Conservation (phyloP, 2,113 vertebrate genomes). For the Mustelus asterias region DNA sequence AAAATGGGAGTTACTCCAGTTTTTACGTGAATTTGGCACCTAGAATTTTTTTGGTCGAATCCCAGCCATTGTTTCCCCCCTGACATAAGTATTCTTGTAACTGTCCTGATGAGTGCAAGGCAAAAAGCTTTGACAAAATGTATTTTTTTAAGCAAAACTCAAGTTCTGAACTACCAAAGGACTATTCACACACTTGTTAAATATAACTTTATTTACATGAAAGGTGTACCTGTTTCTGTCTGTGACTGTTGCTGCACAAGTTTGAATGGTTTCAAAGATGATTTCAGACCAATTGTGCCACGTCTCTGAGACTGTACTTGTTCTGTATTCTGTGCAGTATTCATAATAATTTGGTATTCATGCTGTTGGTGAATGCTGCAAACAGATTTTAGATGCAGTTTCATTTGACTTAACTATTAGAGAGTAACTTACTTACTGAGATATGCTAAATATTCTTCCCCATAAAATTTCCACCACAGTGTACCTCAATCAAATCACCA, state of each 20-base stretch:
- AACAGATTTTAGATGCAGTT: not conserved
- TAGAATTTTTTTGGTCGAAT: too few species aligned
- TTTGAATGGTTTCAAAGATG: slow-evolving; percentile 19
- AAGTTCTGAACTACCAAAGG: too few species aligned
- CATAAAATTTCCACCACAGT: not conserved
- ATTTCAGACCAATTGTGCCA: not conserved
- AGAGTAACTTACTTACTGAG: not conserved
- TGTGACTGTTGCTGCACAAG: not conserved
- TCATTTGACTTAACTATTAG: not conserved
- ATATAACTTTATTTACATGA: too few species aligned
- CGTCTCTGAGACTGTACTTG: not conserved
- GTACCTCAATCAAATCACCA: too few species aligned
- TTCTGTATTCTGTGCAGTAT: not conserved
- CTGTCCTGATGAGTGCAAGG: too few species aligned
- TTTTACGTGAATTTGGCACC: too few species aligned
- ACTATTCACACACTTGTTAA: not conserved
- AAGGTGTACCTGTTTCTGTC: slow-evolving; percentile 1
- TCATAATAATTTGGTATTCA: not conserved
- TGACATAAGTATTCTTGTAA: too few species aligned
- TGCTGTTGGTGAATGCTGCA: not conserved
- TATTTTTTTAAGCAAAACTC: too few species aligned
- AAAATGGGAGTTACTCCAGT: too few species aligned
- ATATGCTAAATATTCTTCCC: not conserved
- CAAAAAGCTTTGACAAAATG: too few species aligned
- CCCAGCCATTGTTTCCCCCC: too few species aligned